Evolutionary conservation across 2,113 vertebrate genomes (phyloP).

Genomic region (Amia ocellicauda): DNA sequence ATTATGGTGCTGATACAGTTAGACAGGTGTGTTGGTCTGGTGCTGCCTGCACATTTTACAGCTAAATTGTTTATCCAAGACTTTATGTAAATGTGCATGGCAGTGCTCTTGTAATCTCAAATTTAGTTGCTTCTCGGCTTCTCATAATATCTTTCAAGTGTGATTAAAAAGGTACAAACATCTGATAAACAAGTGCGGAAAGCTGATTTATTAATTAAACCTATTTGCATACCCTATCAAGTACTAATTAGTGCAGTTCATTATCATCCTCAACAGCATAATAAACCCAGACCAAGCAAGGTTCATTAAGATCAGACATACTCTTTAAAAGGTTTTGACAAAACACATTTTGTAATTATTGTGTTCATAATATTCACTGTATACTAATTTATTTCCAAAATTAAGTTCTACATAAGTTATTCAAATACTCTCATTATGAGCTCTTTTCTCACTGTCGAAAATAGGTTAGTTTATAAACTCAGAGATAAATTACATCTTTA

Average conservation of each 20-base stretch:
- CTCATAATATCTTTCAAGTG: conserved; percentile 3
- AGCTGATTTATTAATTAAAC: conserved; percentile 14
- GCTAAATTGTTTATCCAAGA: no score
- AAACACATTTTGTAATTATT: conserved; percentile 30
- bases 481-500: no score
- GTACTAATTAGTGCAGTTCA: conserved; percentile 7
- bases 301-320: conserved; percentile 32
- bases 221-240: conserved; percentile 25
- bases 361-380: conserved; percentile 23
- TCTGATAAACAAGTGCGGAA: conserved; percentile 15
- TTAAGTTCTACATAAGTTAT: conserved; percentile 31
- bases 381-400: conserved; percentile 21
- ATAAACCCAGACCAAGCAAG: conserved; percentile 8
- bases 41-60: no score
- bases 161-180: not conserved
- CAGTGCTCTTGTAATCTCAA: no score
- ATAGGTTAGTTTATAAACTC: no score
- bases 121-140: no score
- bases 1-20: no score
- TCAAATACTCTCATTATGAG: no score
- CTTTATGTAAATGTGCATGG: no score
- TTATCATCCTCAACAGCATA: conserved; percentile 8
- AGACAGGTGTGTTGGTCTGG: no score
- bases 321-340: conserved; percentile 22
- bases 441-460: no score